phyloP scores from a whole-genome alignment of 2,113 vertebrate genomes.

The Cnemophilus loriae region DNA sequence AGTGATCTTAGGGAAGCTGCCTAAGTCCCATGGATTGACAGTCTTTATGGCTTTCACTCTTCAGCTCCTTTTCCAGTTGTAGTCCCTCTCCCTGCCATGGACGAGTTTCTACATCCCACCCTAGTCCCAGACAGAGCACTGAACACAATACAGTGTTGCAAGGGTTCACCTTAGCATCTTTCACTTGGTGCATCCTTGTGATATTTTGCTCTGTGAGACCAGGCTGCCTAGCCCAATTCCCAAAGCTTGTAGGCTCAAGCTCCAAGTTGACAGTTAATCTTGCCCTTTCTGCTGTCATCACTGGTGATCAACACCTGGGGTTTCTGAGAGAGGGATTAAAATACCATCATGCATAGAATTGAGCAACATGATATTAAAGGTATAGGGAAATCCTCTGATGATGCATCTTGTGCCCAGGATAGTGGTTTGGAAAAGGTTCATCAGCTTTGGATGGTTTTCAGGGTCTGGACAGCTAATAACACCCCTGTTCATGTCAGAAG shows the following conservation, averaged over 20 bases:
- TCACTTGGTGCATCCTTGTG: background rate
- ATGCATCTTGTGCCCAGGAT: background rate
- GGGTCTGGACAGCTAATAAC: background rate
- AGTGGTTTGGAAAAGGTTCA: background rate
- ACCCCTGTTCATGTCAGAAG: background rate
- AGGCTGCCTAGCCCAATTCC: background rate
- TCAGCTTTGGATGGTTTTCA: conserved; percentile 8
- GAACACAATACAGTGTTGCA: background rate
- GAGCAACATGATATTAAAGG: background rate
- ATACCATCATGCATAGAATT: background rate
- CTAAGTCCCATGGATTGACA: background rate
- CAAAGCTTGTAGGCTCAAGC: background rate
- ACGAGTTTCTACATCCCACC: background rate
- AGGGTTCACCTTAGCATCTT: background rate
- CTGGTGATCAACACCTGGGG: background rate
- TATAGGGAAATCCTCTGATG: conserved; percentile 5
- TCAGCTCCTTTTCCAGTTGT: background rate
- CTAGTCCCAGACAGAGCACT: background rate
- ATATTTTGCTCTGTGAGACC: background rate
- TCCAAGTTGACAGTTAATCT: background rate
- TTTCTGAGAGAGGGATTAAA: background rate
- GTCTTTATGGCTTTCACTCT: background rate
- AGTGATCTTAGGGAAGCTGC: background rate
- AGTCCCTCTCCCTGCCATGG: background rate
- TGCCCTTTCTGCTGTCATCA: background rate